Conservation (phyloP, 2,797 vertebrate species). For the Scleropages formosus region DNA sequence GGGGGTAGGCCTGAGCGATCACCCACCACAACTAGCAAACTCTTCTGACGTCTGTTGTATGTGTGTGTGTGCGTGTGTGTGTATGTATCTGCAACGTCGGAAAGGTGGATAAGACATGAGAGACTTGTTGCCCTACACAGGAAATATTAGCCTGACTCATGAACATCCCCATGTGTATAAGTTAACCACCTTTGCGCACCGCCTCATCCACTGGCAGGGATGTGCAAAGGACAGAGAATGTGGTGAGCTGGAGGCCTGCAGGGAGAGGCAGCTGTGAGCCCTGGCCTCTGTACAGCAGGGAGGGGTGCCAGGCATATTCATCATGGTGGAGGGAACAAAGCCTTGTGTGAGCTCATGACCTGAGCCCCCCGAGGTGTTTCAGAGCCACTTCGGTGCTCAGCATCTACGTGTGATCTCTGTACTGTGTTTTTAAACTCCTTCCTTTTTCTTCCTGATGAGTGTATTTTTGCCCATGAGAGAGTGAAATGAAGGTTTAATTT, state of each 20-base stretch:
- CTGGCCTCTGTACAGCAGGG: conserved; percentile 1
- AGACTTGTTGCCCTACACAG: conserved; percentile 9
- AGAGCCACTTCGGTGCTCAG: neutral
- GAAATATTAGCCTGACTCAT: conserved; percentile 13
- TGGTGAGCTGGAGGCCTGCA: neutral
- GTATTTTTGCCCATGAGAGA: neutral
- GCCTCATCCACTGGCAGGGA: too few species aligned
- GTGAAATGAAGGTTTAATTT: conserved; percentile 11
- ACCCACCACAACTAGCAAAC: neutral
- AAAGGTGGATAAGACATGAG: conserved; percentile 8
- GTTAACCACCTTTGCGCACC: neutral
- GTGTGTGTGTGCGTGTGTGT: conserved; percentile 27
- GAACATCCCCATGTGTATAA: neutral
- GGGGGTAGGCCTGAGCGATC: conserved; percentile 40
- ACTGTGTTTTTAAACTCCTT: neutral
- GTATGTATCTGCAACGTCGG: conserved; percentile 21
- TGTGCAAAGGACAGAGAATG: neutral
- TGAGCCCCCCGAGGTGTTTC: neutral
- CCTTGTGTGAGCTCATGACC: neutral
- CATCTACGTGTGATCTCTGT: neutral
- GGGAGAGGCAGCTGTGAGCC: neutral
- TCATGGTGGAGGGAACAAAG: neutral
- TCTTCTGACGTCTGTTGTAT: neutral
- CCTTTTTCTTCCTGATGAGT: neutral
- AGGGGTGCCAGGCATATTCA: neutral